Base-by-base conservation (phyloP, 2,113 vertebrate genomes). In the Bufo bufo region DNA sequence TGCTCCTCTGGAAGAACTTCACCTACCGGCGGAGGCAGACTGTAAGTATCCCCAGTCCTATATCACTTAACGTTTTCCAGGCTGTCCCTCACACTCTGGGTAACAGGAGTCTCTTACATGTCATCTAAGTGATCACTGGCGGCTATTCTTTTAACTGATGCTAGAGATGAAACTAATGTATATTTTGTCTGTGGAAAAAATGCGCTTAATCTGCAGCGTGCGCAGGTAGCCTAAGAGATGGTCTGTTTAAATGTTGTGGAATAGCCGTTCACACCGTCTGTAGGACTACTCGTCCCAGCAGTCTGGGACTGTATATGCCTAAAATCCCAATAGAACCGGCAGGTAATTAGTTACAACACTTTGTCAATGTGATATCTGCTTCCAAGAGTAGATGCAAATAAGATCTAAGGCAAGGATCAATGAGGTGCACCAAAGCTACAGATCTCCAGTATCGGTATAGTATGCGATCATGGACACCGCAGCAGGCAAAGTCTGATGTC, bases 1-100 rank as follows among this genome's bases (percentile, higher is more conserved):
- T 99, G 94, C 92, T 99, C 92, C 95, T 99, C 0, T 99, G 98
- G 98, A 99, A 99, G 94, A 99, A 99, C 91, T 96, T 99, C 90
- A 98, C 97, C 4, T 98, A 96, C 92, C 94, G 98, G 93, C 96
- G 96, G 89, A 91, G 98, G 87, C 98, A 99, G 91, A 98, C 97
- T 16, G 98, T 99, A 94, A 98, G 98, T 93, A 52, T 52, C 6
- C 10, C 61, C 50, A 66, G 74, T 14, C 23, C 10, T 71, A 5
- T 71, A 14, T 71, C 8, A 71, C 69, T 71, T 69, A n/a, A 23
- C 4, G 63, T 23, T 69, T 12, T 11, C 4, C 3, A 23, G 2
- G 0, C 33, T 33, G 33, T 33, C 33, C 33, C 33, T 7, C 23
- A 69, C 3, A 69, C 3, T 14, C 69, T 71, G 61, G 13, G 4